Evolutionary conservation across 2,113 vertebrate genomes (phyloP).

Genomic region (Suricata suricatta): DNA sequence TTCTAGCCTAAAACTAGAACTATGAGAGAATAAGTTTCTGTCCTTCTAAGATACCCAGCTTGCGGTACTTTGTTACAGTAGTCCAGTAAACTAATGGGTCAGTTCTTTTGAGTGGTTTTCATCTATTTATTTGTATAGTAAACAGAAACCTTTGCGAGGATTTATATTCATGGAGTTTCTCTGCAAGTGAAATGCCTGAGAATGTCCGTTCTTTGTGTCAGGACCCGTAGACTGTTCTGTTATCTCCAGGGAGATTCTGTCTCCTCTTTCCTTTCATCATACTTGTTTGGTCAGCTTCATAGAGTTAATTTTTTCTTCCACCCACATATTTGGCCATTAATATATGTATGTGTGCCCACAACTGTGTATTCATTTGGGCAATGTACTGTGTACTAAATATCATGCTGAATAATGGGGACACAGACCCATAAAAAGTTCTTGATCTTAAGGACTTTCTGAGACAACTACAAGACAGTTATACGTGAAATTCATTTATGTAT

Average conservation of each 20-base stretch:
- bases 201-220: slow-evolving; percentile 5
- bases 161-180: neutral
- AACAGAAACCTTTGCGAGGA: neutral
- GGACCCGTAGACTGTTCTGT: neutral
- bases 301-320: neutral
- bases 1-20: neutral
- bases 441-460: neutral
- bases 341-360: neutral
- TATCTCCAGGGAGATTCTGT: neutral
- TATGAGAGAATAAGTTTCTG: neutral
- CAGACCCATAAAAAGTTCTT: neutral
- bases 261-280: neutral
- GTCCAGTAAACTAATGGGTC: neutral
- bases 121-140: neutral
- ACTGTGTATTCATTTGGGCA: neutral
- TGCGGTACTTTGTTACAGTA: neutral
- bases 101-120: neutral
- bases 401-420: neutral
- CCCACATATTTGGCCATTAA: neutral
- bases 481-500: neutral
- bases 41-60: neutral
- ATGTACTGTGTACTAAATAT: neutral
- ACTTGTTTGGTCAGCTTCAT: neutral
- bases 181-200: neutral
- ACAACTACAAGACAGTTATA: neutral